Conservation (phyloP, 2,797 vertebrate genomes). For the Acanthiza pusilla region DNA sequence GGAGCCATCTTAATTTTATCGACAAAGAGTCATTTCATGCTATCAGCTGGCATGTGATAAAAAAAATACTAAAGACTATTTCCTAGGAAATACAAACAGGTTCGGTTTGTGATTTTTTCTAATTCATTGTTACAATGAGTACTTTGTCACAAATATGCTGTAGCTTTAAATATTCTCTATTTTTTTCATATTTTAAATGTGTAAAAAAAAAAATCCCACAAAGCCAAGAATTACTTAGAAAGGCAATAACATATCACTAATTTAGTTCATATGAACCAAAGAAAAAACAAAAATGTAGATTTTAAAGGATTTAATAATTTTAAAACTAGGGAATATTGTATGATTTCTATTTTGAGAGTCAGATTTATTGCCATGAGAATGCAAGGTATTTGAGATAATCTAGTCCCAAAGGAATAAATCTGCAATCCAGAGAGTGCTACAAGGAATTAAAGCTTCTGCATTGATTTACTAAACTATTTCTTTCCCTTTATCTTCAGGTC, state of each 20-base stretch:
- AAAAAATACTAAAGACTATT: not conserved
- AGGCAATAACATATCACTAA: not conserved
- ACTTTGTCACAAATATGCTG: not conserved
- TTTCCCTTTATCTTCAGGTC: not conserved
- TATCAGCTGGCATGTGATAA: not conserved
- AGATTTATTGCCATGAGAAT: not conserved
- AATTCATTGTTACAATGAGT: not conserved
- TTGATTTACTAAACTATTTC: not conserved
- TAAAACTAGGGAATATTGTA: not conserved
- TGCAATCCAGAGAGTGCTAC: not conserved
- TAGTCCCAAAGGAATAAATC: not conserved
- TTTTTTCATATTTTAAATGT: not conserved
- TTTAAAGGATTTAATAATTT: not conserved
- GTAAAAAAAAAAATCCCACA: fast-evolving
- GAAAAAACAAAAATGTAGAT: not conserved
- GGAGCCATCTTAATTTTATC: not conserved
- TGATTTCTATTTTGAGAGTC: not conserved
- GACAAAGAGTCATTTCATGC: not conserved
- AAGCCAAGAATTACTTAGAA: not conserved
- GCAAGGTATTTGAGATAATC: not conserved
- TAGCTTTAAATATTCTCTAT: not conserved
- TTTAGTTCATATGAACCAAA: not conserved
- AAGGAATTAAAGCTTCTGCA: not conserved
- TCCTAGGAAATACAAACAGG: not conserved
- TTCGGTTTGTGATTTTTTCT: not conserved